These are phyloP conservation scores for Calameuta idolon DNA, from an alignment of 2,888 invertebrate species.

Conservation along the genomic window DNA sequence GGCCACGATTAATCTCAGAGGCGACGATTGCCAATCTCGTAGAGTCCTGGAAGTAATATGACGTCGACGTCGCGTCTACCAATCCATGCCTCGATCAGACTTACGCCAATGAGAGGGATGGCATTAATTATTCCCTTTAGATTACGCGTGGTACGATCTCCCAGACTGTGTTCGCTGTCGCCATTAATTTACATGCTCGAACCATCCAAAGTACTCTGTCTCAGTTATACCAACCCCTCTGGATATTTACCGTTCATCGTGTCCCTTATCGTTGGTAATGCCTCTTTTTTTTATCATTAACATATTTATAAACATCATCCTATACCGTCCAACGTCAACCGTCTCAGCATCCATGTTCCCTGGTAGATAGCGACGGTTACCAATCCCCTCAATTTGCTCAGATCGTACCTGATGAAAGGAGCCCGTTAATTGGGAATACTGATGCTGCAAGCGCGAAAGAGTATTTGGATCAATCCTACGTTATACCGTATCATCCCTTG, in stretches of 20 bases:
- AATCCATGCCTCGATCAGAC: slow-evolving; percentile 11
- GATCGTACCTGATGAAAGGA: slow-evolving; percentile 53
- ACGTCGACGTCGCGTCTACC: background rate
- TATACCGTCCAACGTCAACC: background rate
- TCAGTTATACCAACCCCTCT: slow-evolving; percentile 13
- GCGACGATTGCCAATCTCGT: background rate
- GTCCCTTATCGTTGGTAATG: slow-evolving; percentile 42
- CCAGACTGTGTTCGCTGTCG: slow-evolving; percentile 26
- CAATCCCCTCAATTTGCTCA: slow-evolving; percentile 30
- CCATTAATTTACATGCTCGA: slow-evolving; percentile 40
- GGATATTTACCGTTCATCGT: slow-evolving; percentile 29
- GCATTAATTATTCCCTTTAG: slow-evolving; percentile 52
- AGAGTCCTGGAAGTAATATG: background rate
- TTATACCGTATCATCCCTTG: background rate
- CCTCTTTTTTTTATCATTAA: slow-evolving; percentile 50
- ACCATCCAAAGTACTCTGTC: background rate
- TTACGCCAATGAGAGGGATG: slow-evolving; percentile 33
- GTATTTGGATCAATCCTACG: slow-evolving; percentile 14
- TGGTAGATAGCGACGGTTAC: background rate
- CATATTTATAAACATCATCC: slow-evolving; percentile 49
- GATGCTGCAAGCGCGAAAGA: slow-evolving; percentile 52
- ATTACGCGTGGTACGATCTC: slow-evolving; percentile 42
- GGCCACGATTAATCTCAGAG: background rate
- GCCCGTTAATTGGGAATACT: slow-evolving; percentile 62
- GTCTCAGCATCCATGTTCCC: background rate